Base-by-base conservation (phyloP, 2,888 invertebrate genomes). In the Melikaiella ostensackeni region DNA sequence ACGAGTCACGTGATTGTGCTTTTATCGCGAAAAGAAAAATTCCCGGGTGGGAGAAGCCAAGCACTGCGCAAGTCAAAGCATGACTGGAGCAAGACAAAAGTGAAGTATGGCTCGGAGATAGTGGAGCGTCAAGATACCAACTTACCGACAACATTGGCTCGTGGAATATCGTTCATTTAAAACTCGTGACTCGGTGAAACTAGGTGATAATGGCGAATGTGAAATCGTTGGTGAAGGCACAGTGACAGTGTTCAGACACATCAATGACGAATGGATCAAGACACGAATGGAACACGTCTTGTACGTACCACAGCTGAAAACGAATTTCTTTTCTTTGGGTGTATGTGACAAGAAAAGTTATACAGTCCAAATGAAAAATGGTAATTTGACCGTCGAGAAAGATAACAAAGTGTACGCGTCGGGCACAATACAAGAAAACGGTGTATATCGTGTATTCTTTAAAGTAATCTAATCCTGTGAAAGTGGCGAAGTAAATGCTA, bases 311-410 rank as follows among this genome's bases (percentile, higher is more conserved):
- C 76, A 80, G 21, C 27, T 84, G 11, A 75, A 76, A 82, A 83
- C 64, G 87, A 87, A 30, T 77, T 75, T 88, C 55, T 86, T 87
- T 63, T 87, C 86, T 0, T 82, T 86, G 16, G 82, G 84, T 24
- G 77, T 59, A 16, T 84, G 85, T 70, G 83, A 82, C 3, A n/a
- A 21, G 38, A 81, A 81, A 35, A 81, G 80, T 0, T 79, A 79
- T 42, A 75, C 77, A 27, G 80, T 83, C 5, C 33, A 42, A 1
- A 84, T 84, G 11, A 13, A 70, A 57, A 42, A 74, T 0, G 66
- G 81, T 9, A 21, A 19, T 1, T 80, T 80, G 8, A 38, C 76
- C 11, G 11, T 84, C 7, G 33, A 33, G 16, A n/a, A 63, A 57
- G 63, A 66, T 21, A 75, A 77, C 2, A 21, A 78, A 38, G 61